A percentile compares a stretch with the other conserved stretches of the same genome.
Conservation (phyloP, 2,888 invertebrate species). For the Harpalus rubripes region DNA sequence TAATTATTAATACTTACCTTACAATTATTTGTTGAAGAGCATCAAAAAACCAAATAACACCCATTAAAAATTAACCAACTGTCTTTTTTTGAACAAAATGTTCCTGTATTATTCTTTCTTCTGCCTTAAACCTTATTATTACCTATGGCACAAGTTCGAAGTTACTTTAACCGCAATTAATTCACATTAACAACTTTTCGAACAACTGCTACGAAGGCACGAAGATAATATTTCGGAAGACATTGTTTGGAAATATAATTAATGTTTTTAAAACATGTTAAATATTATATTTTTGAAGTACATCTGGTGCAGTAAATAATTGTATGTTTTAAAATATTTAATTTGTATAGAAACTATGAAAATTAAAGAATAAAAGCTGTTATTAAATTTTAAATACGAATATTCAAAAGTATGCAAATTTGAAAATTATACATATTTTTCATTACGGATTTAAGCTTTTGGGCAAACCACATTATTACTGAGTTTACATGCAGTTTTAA, state of each 20-base stretch:
- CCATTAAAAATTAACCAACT: constrained; percentile 3
- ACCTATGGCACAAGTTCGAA: background rate
- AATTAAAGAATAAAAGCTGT: background rate
- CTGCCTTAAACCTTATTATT: background rate
- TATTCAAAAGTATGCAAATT: background rate
- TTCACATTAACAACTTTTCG: constrained; percentile 43
- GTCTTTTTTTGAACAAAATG: background rate
- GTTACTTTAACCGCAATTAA: constrained; percentile 44
- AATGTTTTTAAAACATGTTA: background rate
- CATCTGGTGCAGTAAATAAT: background rate
- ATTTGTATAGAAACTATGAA: background rate
- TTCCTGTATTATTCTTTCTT: background rate
- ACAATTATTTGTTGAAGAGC: background rate
- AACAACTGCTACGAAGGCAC: constrained; percentile 15
- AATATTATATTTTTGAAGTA: background rate
- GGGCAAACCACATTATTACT: too few species aligned
- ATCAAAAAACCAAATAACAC: constrained; percentile 3
- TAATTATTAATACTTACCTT: background rate
- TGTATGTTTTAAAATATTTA: background rate
- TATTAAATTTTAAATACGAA: background rate
- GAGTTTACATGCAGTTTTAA: too few species aligned
- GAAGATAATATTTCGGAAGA: background rate
- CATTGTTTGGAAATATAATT: background rate
- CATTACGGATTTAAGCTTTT: background rate
- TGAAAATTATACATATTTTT: background rate